Base-by-base conservation (phyloP, 2,888 invertebrate species). In the Octodonta nipae region DNA sequence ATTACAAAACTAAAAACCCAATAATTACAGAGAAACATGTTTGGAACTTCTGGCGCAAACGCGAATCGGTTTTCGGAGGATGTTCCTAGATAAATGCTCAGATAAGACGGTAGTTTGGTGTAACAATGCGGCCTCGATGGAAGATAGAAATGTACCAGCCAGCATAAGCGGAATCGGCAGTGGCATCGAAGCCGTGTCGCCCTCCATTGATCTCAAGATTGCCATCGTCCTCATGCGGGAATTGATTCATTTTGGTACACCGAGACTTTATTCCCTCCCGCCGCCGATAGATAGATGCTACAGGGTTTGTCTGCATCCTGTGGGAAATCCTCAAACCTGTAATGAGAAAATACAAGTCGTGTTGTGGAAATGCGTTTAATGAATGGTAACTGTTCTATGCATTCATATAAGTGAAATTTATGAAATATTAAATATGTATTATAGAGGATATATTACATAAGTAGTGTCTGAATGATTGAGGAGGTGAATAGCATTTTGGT, bases 201-300 rank as follows among this genome's bases (percentile, higher is more conserved):
- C 53, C 58, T 53, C 48, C 58, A 57, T 58, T 58, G 56, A 55
- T 55, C 57, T 48, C 49, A 43, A 51, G 56, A 56, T 58, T 58
- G 54, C 53, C 46, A 52, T 54, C 40, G 37, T 36, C 50, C 52
- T 51, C 54, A 50, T 50, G 51, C 52, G 55, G 56, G 57, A 58
- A 60, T 58, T 57, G 58, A 61, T 57, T 58, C 60, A 60, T 61
- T 60, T 59, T 50, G 59, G 58, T 57, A 53, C 45, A 58, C 59
- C 59, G 44, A 46, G 35, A 44, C 42, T 43, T 44, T 45, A 45
- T 47, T 43, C 40, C 37, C 31, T 36, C 11, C 22, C 22, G 22
- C n/a, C 11, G 22, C n/a, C n/a, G 22, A 4, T 2, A 22, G 22
- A 22, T 3, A 20, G 20, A 20, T 6, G 7, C 20, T 6, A 7